Evolutionary conservation across 2,797 vertebrate species (phyloP).

Genomic region (Coendou prehensilis): DNA sequence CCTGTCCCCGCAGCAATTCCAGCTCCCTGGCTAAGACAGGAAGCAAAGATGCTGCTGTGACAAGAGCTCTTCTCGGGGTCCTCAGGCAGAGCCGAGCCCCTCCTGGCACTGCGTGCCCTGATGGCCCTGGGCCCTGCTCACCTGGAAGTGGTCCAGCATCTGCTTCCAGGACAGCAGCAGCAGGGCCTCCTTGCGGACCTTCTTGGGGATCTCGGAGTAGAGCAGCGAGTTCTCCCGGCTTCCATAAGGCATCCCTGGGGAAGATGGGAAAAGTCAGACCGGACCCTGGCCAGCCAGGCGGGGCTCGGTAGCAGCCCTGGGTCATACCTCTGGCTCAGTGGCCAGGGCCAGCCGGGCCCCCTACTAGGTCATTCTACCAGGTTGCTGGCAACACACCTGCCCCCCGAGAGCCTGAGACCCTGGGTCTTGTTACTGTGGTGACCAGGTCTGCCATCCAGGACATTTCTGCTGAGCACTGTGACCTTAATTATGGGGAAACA

Average conservation of each 20-base stretch:
- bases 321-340: neutral
- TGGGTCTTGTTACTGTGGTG: neutral
- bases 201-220: conserved; percentile 99
- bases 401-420: neutral
- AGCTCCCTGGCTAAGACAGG: neutral
- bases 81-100: neutral
- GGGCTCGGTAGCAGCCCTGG: too few relatives aligned
- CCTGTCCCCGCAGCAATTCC: neutral
- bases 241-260: conserved; percentile 97
- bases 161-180: conserved; percentile 98
- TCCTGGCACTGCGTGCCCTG: neutral
- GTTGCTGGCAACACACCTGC: neutral
- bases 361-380: neutral
- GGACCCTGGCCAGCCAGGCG: too few relatives aligned
- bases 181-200: conserved; percentile 97
- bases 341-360: neutral
- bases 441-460: neutral
- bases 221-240: conserved; percentile 98
- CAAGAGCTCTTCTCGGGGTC: neutral
- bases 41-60: neutral
- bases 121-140: conserved; percentile 72
- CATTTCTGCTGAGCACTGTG: neutral
- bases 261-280: neutral
- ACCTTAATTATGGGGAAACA: too few relatives aligned
- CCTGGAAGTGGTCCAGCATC: conserved; percentile 99